These are phyloP conservation scores for Drosophila quinaria DNA, from an alignment of 2,888 invertebrate species.

Conservation along the genomic window DNA sequence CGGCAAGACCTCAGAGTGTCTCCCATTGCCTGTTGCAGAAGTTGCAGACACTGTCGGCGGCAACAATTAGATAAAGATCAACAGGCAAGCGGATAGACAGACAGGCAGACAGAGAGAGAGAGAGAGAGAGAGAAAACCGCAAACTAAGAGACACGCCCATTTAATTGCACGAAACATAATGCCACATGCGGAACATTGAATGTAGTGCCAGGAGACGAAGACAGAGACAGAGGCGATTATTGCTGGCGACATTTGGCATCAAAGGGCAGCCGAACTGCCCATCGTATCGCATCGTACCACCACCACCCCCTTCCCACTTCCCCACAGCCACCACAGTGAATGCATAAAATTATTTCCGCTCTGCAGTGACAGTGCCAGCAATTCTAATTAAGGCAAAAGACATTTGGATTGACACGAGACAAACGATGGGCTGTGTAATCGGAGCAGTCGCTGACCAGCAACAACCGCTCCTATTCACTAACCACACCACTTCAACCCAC, in stretches of 20 bases:
- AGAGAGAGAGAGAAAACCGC: conserved; percentile 51
- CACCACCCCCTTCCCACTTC: neutral
- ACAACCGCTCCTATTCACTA: conserved; percentile 23
- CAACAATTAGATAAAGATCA: conserved; percentile 77
- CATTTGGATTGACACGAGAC: conserved; percentile 81
- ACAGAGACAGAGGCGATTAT: conserved; percentile 31
- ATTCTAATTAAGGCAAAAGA: conserved; percentile 80
- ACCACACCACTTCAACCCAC: neutral
- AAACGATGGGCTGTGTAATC: conserved; percentile 71
- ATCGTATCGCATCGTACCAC: conserved; percentile 2
- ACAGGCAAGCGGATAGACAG: conserved; percentile 46
- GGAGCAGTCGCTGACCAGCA: conserved; percentile 63
- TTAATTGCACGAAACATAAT: conserved; percentile 76
- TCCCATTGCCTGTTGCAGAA: conserved; percentile 39
- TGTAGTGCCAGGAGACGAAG: conserved; percentile 12
- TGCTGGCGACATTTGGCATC: conserved; percentile 77
- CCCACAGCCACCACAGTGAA: conserved; percentile 36
- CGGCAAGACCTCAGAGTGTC: conserved; percentile 33
- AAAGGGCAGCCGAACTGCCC: conserved; percentile 72
- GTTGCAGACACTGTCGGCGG: conserved; percentile 56
- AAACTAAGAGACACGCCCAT: conserved; percentile 71
- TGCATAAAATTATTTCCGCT: conserved; percentile 80
- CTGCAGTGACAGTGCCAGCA: conserved; percentile 50
- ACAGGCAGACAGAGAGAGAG: conserved; percentile 1
- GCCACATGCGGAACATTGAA: conserved; percentile 54